Evolutionary conservation across 2,113 vertebrate species (phyloP), one percentile per base, ranked within the genome.

Genomic region (Poeciliopsis occidentalis): DNA sequence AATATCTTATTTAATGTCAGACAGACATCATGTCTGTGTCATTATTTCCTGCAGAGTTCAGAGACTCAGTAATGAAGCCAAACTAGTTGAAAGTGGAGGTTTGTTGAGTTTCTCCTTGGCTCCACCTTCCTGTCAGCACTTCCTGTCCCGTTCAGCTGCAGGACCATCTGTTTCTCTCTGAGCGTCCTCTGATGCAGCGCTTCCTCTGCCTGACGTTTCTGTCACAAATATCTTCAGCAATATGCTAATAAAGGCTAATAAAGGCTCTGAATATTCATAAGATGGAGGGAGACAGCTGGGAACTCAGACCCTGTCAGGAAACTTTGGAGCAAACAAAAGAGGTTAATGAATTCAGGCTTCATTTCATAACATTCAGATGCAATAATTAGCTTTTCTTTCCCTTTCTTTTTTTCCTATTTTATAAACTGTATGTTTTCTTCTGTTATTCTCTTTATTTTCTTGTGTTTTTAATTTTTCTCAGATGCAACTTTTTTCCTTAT

Each of bases 161-260:
- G 82, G 47, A 39, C 17, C 37, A 63, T 81, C 70, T 75, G 63
- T 5, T 22, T 57, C 51, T 24, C 44, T 5, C 34, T 22, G 31
- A 11, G 4, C 51, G 75, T 64, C 83, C 78, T 88, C 84, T 88
- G 86, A 88, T 60, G 90, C 81, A 87, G 85, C 75, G 83, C 75
- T 27, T 77, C 44, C 64, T 68, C 51, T 78, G 41, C 7, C 69
- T 74, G 81, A 77, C 72, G 81, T 80, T 79, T 72, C 11, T 85
- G 84, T 87, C 82, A 66, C 62, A 79, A 89, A 87, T 85, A 37
- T 31, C 74, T 39, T 0, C 22, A 69, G 57, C 68, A 75, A 64
- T 80, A 90, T 91, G 88, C 83, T 85, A 88, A 90, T 88, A 3
- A 1, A 0, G 0, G 27, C 1, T 37, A 37, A 37, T 37, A 37